Conservation (phyloP, 53 echinoderm and acorn worm species). For the Temnopleurus reevesii region DNA sequence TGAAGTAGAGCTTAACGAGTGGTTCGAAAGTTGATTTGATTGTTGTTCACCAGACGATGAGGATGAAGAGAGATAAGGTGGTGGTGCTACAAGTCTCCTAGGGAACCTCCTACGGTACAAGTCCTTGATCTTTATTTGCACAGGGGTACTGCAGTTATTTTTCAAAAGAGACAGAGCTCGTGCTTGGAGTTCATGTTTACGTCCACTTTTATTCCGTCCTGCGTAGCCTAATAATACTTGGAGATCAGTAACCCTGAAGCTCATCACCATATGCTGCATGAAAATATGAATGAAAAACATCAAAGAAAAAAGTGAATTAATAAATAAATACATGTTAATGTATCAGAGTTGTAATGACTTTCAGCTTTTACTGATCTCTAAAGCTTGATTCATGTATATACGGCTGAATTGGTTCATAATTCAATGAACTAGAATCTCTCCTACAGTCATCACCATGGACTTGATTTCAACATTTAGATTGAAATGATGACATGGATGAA, state of each 20-base stretch:
- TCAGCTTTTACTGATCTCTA: too few species aligned
- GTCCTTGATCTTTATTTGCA: slow-evolving; percentile 98
- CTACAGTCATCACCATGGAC: too few species aligned
- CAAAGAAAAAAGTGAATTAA: not conserved
- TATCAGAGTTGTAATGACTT: too few species aligned
- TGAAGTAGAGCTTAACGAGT: slow-evolving; percentile 50
- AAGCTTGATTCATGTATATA: too few species aligned
- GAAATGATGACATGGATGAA: too few species aligned
- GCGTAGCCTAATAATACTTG: slow-evolving; percentile 97
- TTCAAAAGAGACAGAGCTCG: slow-evolving; percentile 88
- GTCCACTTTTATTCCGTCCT: slow-evolving; percentile 94
- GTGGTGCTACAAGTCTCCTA: slow-evolving; percentile 81
- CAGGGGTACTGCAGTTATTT: slow-evolving; percentile 94
- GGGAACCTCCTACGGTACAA: slow-evolving; percentile 93
- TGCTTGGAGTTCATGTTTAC: slow-evolving; percentile 98
- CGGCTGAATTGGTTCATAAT: not conserved
- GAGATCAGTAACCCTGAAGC: slow-evolving; percentile 93
- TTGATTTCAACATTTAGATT: too few species aligned
- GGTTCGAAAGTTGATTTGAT: slow-evolving; percentile 44
- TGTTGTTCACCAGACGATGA: slow-evolving; percentile 1
- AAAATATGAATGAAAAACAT: slow-evolving; percentile 29
- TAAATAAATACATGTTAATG: not conserved
- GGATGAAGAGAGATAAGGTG: slow-evolving; percentile 59
- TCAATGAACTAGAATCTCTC: not conserved
- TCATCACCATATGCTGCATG: slow-evolving; percentile 97